These are phyloP conservation scores for Chydorus sphaericus DNA, from an alignment of 2,888 invertebrate genomes.

Conservation along the genomic window DNA sequence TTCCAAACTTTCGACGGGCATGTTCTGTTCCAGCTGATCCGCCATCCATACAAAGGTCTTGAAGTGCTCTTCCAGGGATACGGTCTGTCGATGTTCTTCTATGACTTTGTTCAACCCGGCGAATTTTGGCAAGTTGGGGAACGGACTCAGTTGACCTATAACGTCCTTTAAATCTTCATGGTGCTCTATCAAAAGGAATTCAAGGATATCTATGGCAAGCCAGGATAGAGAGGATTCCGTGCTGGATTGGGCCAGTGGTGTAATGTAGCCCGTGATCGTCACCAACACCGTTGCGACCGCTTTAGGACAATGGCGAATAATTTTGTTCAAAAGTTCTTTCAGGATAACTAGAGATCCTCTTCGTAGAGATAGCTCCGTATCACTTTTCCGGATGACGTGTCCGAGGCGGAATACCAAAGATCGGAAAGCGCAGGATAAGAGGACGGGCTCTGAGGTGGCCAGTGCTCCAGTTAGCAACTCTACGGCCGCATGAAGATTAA, in stretches of 20 bases:
- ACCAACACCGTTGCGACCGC: constrained; percentile 36
- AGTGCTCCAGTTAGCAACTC: constrained; percentile 32
- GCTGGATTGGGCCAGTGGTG: constrained; percentile 31
- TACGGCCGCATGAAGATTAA: constrained; percentile 40
- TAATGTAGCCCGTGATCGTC: constrained; percentile 38
- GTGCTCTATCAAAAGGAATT: constrained; percentile 39
- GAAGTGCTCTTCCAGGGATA: constrained; percentile 33
- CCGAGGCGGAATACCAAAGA: constrained; percentile 40
- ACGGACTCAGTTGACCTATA: constrained; percentile 36
- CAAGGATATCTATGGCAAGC: constrained; percentile 33
- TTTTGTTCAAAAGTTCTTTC: constrained; percentile 30
- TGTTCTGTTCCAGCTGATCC: constrained; percentile 22
- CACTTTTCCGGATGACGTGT: constrained; percentile 32
- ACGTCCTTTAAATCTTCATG: constrained; percentile 32
- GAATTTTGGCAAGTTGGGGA: constrained; percentile 33
- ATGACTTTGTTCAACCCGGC: constrained; percentile 26
- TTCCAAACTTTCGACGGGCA: constrained; percentile 36
- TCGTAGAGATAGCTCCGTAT: constrained; percentile 24
- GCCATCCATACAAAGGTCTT: constrained; percentile 32
- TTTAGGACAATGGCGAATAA: constrained; percentile 31
- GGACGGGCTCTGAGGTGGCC: constrained; percentile 27
- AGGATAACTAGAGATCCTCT: constrained; percentile 30
- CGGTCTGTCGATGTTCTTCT: constrained; percentile 24
- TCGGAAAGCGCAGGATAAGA: constrained; percentile 40
- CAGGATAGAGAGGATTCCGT: constrained; percentile 22